Evolutionary conservation across 2,113 vertebrate species (phyloP), one percentile per base, ranked within the genome.

Genomic region (Silurus meridionalis): DNA sequence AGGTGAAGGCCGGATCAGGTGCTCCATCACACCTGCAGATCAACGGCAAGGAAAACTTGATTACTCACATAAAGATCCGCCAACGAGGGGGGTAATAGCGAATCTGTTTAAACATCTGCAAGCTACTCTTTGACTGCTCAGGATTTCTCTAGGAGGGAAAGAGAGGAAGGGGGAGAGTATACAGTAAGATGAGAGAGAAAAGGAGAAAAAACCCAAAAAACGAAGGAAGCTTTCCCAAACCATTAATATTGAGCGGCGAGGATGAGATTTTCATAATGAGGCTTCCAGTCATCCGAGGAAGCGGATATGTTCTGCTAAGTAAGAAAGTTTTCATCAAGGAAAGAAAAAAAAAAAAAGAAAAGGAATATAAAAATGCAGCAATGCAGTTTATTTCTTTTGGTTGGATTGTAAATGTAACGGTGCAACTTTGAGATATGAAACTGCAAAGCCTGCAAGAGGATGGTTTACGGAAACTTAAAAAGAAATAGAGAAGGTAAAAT

Each of bases 41-140:
- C 82, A 78, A 87, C 58, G 82, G 50, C 80, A 80, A 52, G 60
- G 82, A 84, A 89, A 89, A 89, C 84, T 86, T 84, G 61, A 86
- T 89, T 86, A 89, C 83, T 87, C 88, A 84, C 83, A 85, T 83
- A 85, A 89, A 83, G 86, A 89, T 83, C 84, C 48, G 10, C 64
- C 85, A 69, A 83, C 69, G 52, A 64, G 87, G 80, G 58, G 52
- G n/a, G n/a, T n/a, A n/a, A n/a, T 37, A 37, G 28, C 28, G 28
- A 37, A 37, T 83, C 85, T 80, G 66, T 74, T 86, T 63, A 69
- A 66, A 90, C 85, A 89, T 89, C 88, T 89, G 88, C 82, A 87
- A 67, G n/a, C 53, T 55, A 78, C 72, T 79, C 82, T 80, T 88
- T 80, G 66, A 66, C 74, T 80, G 61, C 85, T 82, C 82, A 60